Percentiles rank a stretch among this genome's conserved stretches.
These are phyloP conservation scores for Orestias chungarensis DNA, from an alignment of 2,797 vertebrate genomes.

Conservation along the genomic window DNA sequence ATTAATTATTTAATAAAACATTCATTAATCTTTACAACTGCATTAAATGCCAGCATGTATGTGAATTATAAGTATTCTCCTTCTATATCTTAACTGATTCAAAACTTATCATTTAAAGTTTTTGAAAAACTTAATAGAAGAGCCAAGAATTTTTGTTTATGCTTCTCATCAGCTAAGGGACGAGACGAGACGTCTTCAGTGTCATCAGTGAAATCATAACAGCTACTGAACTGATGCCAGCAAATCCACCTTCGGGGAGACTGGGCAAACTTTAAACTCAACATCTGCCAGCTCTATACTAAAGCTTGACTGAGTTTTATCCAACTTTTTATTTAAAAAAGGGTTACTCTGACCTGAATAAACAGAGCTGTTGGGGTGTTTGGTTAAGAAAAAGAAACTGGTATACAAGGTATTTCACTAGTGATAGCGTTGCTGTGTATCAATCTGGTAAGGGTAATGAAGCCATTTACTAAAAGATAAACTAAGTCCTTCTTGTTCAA, in stretches of 20 bases:
- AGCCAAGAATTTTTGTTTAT: slow-evolving; percentile 3
- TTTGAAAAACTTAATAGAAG: not conserved
- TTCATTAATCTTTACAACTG: too few species aligned
- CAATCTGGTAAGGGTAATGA: not conserved
- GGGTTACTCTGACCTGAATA: slow-evolving; percentile 1
- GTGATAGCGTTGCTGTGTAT: not conserved
- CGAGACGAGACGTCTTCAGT: slow-evolving; percentile 2
- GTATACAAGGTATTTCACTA: too few species aligned
- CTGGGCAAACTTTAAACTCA: not conserved
- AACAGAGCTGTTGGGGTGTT: not conserved
- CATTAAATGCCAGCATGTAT: too few species aligned
- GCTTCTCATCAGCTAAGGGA: not conserved
- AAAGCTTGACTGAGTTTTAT: not conserved
- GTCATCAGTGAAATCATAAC: not conserved
- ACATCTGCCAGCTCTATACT: not conserved
- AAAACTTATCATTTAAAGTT: not conserved
- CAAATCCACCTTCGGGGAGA: not conserved
- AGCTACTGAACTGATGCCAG: slow-evolving; percentile 3
- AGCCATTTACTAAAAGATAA: not conserved
- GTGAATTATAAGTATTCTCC: not conserved
- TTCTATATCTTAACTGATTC: slow-evolving; percentile 2
- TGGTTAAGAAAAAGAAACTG: not conserved
- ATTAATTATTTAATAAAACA: too few species aligned
- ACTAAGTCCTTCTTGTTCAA: not conserved
- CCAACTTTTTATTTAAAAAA: not conserved